Base-by-base conservation (phyloP, 2,113 vertebrate genomes). In the Lepus timidus region DNA sequence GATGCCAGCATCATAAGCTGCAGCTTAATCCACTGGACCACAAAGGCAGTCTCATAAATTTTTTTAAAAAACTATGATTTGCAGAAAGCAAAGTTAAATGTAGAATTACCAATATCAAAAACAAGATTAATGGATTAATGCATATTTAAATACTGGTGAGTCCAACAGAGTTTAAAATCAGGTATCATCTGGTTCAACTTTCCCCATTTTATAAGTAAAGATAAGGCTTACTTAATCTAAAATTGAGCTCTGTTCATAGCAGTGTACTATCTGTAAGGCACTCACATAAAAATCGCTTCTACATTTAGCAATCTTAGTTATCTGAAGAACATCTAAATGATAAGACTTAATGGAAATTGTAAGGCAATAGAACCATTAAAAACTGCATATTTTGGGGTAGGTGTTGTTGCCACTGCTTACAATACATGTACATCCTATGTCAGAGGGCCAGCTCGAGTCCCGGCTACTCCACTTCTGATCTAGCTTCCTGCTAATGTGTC, bases 271-370 rank as follows among this genome's bases (percentile, higher is more conserved):
- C 22, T 33, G 17, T 95, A 33, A 90, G 65, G 22, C 52, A 87
- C 1, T 33, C 52, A 52, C 52, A 78, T 27, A 71, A 87, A 82
- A 91, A 91, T 8, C 25, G 61, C 20, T 71, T 73, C 58, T 65
- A 82, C 20, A 86, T 36, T 61, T 85, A 81, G 17, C 2, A 91
- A 62, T 55, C 64, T 90, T 84, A 90, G 70, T 70, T 76, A 92
- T 39, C 2, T 51, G n/a, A 85, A 71, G 20, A 88, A 49, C 33
- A 64, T 65, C 58, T 55, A 85, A 80, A 64, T 64, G 6, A 64
- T 29, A 36, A 7, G 27, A 17, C 74, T 91, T 55, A 74, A 49
- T 55, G 16, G 95, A 90, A 92, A 71, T 29, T 68, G 31, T 1
- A 76, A 90, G 76, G 55, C 58, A 61, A 13, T 0, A 96, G 39